Base-by-base conservation (phyloP, 2,888 invertebrate species). In the Caenorhabditis panamensis region DNA sequence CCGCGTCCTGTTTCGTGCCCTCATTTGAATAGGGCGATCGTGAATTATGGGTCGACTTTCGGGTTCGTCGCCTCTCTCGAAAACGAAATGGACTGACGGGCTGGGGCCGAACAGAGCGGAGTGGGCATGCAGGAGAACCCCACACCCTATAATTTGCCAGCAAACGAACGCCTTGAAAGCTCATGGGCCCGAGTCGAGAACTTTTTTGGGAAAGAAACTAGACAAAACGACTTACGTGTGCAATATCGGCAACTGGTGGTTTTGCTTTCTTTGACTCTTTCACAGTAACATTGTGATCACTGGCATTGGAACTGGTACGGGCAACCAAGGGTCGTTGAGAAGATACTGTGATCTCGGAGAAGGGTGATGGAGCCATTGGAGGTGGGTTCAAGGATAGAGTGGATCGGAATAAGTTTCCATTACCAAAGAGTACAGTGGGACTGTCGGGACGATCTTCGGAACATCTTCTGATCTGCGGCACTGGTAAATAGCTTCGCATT, bases 221-320 rank as follows among this genome's bases (percentile, higher is more conserved):
- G 54, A 11, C n/a, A 26, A n/a, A 58, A 56, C n/a, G 11, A 79
- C 79, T 79, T 24, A 79, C 79, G 51, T 73, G 73, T 4, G 79
- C 79, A 69, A 79, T 69, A 41, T 73, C 73, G 0, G 73, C 64
- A 2, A 79, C 79, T 3, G 79, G 79, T 44, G n/a, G n/a, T n/a
- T 79, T 79, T 64, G 36, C 8, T 28, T 73, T 79, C n/a, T 58
- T 72, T 31, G 20, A 58, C n/a, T 67, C 77, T 31, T 77, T 77
- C 28, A 63, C 0, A 44, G 37, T 13, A 1, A 31, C n/a, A 8
- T 37, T 58, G 20, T 61, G 72, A 31, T 63, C 68, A 37, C 59
- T 69, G 20, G 64, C 53, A 51, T 49, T 58, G 2, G 62, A 69
- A 13, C 56, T 49, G 9, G 78, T 28, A 4, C 71, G 49, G 1